Conservation (phyloP, 2,113 vertebrate genomes). For the Nanger granti region DNA sequence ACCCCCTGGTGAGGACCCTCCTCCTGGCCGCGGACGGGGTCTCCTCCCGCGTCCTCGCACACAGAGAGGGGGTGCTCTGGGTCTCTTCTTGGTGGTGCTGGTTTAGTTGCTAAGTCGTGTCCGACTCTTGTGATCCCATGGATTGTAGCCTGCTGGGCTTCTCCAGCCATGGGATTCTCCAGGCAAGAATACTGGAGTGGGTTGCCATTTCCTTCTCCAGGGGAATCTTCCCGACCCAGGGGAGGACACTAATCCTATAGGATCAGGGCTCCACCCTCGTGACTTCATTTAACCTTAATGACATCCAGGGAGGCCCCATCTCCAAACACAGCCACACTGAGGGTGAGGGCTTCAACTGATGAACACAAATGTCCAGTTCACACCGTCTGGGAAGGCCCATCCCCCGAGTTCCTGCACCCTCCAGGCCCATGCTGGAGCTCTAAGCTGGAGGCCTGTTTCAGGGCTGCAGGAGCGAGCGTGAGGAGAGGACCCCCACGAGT, state of each 20-base stretch:
- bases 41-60: fast-evolving
- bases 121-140: neutral
- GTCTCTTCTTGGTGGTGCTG: neutral
- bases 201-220: neutral
- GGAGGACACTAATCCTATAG: neutral
- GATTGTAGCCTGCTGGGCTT: neutral
- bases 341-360: neutral
- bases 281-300: neutral
- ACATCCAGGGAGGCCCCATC: neutral
- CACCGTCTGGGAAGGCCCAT: neutral
- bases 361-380: too few relatives aligned
- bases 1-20: neutral
- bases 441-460: fast-evolving
- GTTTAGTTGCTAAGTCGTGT: neutral
- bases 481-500: fast-evolving
- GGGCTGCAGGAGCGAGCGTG: fast-evolving
- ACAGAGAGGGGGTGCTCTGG: neutral
- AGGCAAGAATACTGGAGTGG: neutral
- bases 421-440: fast-evolving
- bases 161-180: neutral
- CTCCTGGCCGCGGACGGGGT: fast-evolving
- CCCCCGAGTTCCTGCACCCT: neutral
- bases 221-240: neutral
- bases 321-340: fast-evolving
- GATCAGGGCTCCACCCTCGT: neutral